Base-by-base conservation (phyloP, 1,140 invertebrate species). In the Calliopsis andreniformis region DNA sequence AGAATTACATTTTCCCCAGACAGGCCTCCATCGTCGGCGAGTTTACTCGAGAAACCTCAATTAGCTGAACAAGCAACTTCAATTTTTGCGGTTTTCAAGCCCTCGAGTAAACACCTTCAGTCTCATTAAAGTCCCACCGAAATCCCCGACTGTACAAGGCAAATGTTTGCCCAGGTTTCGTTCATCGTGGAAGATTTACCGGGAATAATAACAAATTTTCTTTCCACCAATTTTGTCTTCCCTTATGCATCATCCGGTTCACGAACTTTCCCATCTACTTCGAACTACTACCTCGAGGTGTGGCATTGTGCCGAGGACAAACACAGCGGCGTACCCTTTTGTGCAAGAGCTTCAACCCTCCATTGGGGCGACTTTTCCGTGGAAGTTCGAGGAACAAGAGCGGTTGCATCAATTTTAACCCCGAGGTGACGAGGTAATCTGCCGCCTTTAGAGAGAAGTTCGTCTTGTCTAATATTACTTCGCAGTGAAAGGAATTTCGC, bases 401-500 rank as follows among this genome's bases (percentile, higher is more conserved):
- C 20, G 58, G 30, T 20, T 32, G 69, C 58, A 61, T 51, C 58
- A 39, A 71, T 51, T 28, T 42, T 51, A 39, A 71, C 32, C 69
- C 58, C 32, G 23, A 39, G 43, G 69, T 51, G 58, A 71, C 69
- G 69, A 20, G 69, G 45, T 71, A 71, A 71, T 71, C 69, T 51
- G 23, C 28, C 20, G 68, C 14, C 68, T 62, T 63, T 55, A 16
- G 35, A 3, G 6, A 23, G 49, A 61, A 71, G 45, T 62, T 71
- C 45, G n/a, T 16, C 12, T 23, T 51, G 69, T 51, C 32, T 51
- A 71, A 62, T 61, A 71, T 71, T 43, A 16, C 4, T 23, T 23
- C 20, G 69, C 16, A 28, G 25, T 35, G 12, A 43, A 28, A 35
- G 20, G 32, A 62, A 62, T 71, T 39, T 45, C 12, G 43, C 43